Evolutionary conservation across 2,113 vertebrate species (phyloP).

Genomic region (Dicentrarchus labrax): DNA sequence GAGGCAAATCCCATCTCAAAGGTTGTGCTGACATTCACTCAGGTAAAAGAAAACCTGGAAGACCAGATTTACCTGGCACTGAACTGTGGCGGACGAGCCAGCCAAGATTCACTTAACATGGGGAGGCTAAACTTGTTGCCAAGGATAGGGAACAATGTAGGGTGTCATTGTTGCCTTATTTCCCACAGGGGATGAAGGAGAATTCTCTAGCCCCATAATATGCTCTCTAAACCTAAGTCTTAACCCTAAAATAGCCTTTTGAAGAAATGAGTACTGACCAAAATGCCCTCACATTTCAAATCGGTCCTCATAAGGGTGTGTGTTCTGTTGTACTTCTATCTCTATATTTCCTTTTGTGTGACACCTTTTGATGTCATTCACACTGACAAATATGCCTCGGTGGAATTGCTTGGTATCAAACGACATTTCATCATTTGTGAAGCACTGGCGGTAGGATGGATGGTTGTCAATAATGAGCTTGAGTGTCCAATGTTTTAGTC

Average conservation of each 20-base stretch:
- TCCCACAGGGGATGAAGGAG: neutral
- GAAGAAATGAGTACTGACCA: neutral
- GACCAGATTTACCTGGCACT: neutral
- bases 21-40: neutral
- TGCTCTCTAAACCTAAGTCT: neutral
- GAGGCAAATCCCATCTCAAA: neutral
- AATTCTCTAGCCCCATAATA: neutral
- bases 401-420: slow-evolving; percentile 26
- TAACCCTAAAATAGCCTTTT: neutral
- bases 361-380: slow-evolving; percentile 22
- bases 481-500: slow-evolving; percentile 26
- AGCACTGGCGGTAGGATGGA: slow-evolving; percentile 23
- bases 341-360: neutral
- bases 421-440: slow-evolving; percentile 47
- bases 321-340: too few relatives aligned
- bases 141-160: neutral
- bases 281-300: neutral
- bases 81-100: neutral
- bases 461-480: slow-evolving; percentile 51
- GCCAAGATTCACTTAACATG: neutral
- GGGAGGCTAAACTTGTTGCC: neutral
- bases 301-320: neutral
- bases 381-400: slow-evolving; percentile 26
- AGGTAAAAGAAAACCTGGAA: neutral
- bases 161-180: too few relatives aligned